Percentiles rank a stretch among this genome's conserved stretches.
Conservation (phyloP, 2,797 vertebrate genomes). For the Thalassophryne amazonica region DNA sequence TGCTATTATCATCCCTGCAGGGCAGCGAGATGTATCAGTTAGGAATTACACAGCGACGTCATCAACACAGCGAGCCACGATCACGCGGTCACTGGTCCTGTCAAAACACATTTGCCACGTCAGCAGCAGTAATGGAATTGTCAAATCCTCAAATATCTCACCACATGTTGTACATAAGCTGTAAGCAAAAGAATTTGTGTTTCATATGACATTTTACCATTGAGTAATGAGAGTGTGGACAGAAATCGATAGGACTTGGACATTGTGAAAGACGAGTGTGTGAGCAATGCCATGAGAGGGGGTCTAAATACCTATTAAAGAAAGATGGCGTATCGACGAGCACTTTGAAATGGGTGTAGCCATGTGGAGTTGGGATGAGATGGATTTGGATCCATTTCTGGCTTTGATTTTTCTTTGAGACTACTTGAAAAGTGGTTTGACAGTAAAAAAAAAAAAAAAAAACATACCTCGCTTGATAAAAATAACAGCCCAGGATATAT, state of each 20-base stretch:
- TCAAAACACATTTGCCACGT: constrained; percentile 5
- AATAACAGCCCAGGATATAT: constrained; percentile 61
- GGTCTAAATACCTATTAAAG: constrained; percentile 7
- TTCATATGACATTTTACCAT: constrained; percentile 26
- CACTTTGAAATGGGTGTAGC: constrained; percentile 9
- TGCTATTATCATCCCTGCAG: constrained; percentile 31
- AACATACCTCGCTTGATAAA: constrained; percentile 62
- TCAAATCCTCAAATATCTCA: constrained; percentile 29
- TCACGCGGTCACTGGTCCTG: constrained; percentile 20
- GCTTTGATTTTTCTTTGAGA: constrained; percentile 48
- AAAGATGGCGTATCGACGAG: constrained; percentile 11
- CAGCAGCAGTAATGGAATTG: constrained; percentile 43
- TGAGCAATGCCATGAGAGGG: background rate
- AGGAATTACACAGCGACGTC: constrained; percentile 18
- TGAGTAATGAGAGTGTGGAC: constrained; percentile 26
- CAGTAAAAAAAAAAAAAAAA: constrained; percentile 37
- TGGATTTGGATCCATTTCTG: constrained; percentile 28
- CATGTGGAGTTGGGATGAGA: constrained; percentile 16
- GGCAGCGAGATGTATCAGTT: constrained; percentile 26
- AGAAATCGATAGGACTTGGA: constrained; percentile 33
- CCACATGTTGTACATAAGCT: constrained; percentile 5
- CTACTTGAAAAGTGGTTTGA: constrained; percentile 63
- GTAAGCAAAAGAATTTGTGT: constrained; percentile 25
- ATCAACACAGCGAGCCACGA: constrained; percentile 5
- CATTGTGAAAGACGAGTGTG: constrained; percentile 17